Percentiles rank a stretch among this genome's conserved stretches.
These are phyloP conservation scores for Lycodopsis pacificus DNA, from an alignment of 2,797 vertebrate species.

Conservation along the genomic window DNA sequence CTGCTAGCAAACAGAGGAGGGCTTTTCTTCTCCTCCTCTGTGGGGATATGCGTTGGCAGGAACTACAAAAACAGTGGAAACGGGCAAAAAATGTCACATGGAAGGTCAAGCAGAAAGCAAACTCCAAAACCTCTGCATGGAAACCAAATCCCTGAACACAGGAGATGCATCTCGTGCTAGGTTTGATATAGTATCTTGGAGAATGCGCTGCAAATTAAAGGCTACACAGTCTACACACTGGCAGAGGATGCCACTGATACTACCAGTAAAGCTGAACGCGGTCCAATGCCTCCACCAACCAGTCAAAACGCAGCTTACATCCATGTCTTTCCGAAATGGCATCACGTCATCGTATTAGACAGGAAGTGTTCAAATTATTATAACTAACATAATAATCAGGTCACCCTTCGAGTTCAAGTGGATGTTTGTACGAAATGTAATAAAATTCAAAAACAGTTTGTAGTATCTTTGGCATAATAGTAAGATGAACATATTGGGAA, in stretches of 20 bases:
- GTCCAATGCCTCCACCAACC: neutral
- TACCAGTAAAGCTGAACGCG: neutral
- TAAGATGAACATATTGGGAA: neutral
- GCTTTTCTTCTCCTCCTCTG: constrained; percentile 90
- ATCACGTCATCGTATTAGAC: neutral
- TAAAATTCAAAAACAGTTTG: neutral
- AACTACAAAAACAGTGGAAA: constrained; percentile 83
- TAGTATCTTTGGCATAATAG: neutral
- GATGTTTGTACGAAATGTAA: neutral
- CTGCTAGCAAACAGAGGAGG: constrained; percentile 88
- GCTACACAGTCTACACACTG: too few species aligned
- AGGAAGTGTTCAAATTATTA: neutral
- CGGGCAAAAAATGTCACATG: constrained; percentile 14
- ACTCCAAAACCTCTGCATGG: neutral
- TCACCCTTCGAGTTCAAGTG: neutral
- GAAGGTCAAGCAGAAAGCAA: constrained; percentile 15
- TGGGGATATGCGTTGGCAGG: constrained; percentile 90
- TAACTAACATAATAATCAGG: neutral
- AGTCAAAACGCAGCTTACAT: neutral
- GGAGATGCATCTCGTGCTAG: neutral
- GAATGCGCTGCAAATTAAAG: neutral
- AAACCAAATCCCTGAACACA: neutral
- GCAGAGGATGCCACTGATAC: neutral
- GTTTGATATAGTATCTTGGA: neutral
- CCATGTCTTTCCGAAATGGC: neutral